phyloP scores from a whole-genome alignment of 2,113 vertebrate genomes.

The Galeopterus variegatus region DNA sequence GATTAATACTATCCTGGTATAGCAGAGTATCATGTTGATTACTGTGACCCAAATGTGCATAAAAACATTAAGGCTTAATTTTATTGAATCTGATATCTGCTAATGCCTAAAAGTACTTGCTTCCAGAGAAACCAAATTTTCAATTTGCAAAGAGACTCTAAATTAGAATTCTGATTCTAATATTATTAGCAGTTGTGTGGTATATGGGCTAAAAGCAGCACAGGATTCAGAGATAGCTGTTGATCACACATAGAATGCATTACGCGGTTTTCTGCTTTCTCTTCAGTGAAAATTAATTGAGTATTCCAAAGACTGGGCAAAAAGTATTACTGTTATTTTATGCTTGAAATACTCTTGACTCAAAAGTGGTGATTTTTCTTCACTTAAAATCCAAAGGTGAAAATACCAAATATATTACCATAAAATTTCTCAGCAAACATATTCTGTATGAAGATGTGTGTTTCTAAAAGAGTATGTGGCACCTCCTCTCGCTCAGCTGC shows the following conservation, averaged over 20 bases:
- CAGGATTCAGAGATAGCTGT: background rate
- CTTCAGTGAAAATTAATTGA: background rate
- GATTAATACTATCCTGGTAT: background rate
- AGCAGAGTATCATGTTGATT: background rate
- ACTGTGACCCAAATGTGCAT: background rate
- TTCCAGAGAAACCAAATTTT: conserved; percentile 41
- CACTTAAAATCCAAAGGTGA: conserved; percentile 41
- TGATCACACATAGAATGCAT: background rate
- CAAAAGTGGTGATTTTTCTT: background rate
- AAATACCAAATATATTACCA: conserved; percentile 28
- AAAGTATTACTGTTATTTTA: background rate
- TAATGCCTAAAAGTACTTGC: background rate
- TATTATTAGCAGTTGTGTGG: background rate
- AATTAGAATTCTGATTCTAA: background rate
- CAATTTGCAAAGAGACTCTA: background rate
- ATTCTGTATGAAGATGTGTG: background rate
- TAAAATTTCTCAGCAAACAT: conserved; percentile 14
- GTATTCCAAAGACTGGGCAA: background rate
- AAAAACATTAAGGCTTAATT: conserved; percentile 51
- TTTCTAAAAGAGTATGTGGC: background rate
- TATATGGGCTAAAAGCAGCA: background rate
- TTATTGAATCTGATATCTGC: background rate
- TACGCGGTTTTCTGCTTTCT: background rate
- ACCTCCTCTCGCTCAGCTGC: background rate
- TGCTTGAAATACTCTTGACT: background rate